Evolutionary conservation across 2,888 invertebrate genomes (phyloP), one percentile per base, ranked within the genome.

Genomic region (Ormyrus labotus): DNA sequence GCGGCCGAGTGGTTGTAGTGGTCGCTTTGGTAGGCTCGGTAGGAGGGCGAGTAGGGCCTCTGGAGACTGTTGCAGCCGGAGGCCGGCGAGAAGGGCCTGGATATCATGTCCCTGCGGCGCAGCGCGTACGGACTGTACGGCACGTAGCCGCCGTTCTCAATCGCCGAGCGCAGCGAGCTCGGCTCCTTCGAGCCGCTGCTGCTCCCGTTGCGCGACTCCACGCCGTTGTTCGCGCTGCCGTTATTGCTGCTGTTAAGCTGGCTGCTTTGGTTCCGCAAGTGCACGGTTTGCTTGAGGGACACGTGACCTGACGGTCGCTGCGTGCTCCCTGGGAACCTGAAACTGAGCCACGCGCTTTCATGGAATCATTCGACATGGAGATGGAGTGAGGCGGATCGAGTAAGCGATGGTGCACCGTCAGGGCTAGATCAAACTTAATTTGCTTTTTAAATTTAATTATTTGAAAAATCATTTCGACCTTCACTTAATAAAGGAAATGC

Each of bases 121-220:
- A 87, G 79, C n/a, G 87, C 87, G 82, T 90, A 91, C 5, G 90
- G 89, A 84, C 90, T 90, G 81, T 90, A 90, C 9, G 90, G 87
- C 67, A 89, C 85, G 71, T 89, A 90, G 60, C 87, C 88, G 68
- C 88, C 87, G 80, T 89, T 90, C 79, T 90, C 90, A 6, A 69
- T 61, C n/a, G 9, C 34, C 34, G 34, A 34, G 34, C 34, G 34
- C 34, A 34, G 34, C 34, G 34, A 34, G 34, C 34, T 34, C 34
- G 34, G 34, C 4, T 34, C 34, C 34, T 34, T 10, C 6, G 47
- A 58, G 58, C 7, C 45, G 68, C 19, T 47, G 64, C 9, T 55
- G 60, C 19, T 51, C 53, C 53, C 57, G 13, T 57, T 57, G 34
- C 75, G 75, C 45, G 68, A 8, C 6, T 60, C 60, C 6, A 68